A percentile compares a stretch with the other conserved stretches of the same genome.
These are phyloP conservation scores for Campoplex capitator DNA, from an alignment of 2,888 invertebrate species.

Conservation along the genomic window DNA sequence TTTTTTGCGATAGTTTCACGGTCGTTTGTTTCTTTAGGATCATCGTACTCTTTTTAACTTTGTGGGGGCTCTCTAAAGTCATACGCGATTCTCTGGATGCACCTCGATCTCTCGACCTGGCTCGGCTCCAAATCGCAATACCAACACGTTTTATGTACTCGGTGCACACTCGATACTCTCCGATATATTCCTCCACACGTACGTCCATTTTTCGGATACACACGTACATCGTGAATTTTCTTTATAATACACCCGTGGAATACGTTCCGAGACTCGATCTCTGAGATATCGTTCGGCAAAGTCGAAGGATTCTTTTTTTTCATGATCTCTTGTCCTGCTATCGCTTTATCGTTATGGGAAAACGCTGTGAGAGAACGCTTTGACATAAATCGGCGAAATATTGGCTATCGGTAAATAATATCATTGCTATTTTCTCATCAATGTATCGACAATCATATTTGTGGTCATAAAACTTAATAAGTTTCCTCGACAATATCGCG, in stretches of 20 bases:
- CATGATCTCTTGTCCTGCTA: conserved; percentile 27
- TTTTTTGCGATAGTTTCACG: conserved; percentile 54
- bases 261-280: conserved; percentile 4
- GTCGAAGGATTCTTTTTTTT: conserved; percentile 31
- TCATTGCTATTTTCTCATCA: neutral
- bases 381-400: conserved; percentile 7
- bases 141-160: conserved; percentile 44
- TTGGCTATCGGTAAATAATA: neutral
- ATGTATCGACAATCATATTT: neutral
- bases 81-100: conserved; percentile 42
- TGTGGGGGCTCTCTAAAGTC: conserved; percentile 24
- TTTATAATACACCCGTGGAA: conserved; percentile 34
- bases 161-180: conserved; percentile 19
- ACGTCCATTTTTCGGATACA: neutral
- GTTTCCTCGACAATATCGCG: neutral
- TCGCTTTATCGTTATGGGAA: conserved; percentile 37
- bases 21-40: conserved; percentile 49
- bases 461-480: neutral
- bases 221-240: conserved; percentile 2
- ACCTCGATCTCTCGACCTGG: conserved; percentile 44
- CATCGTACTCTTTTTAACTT: conserved; percentile 8
- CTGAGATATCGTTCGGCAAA: conserved; percentile 45
- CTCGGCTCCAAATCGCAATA: conserved; percentile 51
- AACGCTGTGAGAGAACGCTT: neutral
- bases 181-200: neutral